These are phyloP conservation scores for Drosophila peninsularis DNA, from an alignment of 2,888 invertebrate species.

Conservation along the genomic window DNA sequence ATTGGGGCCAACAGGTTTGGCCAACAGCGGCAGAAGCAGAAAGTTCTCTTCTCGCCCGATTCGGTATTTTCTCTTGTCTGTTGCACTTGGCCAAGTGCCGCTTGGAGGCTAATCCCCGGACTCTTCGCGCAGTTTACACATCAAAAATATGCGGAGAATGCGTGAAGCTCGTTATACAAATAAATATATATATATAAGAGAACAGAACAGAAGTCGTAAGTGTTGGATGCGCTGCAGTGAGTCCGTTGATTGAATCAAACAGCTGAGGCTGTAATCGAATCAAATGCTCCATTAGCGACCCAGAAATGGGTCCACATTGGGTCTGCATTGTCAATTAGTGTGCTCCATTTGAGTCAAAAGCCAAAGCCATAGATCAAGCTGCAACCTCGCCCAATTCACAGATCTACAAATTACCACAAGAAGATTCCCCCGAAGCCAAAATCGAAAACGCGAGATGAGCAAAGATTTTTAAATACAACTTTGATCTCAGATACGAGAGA, in stretches of 20 bases:
- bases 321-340: slow-evolving; percentile 17
- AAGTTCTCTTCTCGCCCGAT: slow-evolving; percentile 46
- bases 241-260: slow-evolving; percentile 29
- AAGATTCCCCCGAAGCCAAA: slow-evolving; percentile 23
- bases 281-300: slow-evolving; percentile 39
- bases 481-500: slow-evolving; percentile 14
- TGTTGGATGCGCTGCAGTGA: slow-evolving; percentile 6
- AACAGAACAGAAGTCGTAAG: not conserved
- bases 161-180: slow-evolving; percentile 29
- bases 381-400: slow-evolving; percentile 47
- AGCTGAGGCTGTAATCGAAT: slow-evolving; percentile 32
- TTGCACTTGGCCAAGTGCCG: slow-evolving; percentile 35
- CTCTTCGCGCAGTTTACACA: slow-evolving; percentile 22
- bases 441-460: slow-evolving; percentile 28
- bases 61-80: slow-evolving; percentile 27
- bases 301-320: slow-evolving; percentile 43
- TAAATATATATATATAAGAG: slow-evolving; percentile 3
- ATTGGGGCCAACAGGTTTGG: slow-evolving; percentile 73
- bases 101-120: slow-evolving; percentile 35
- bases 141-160: slow-evolving; percentile 28
- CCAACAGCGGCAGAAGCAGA: slow-evolving; percentile 26
- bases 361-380: slow-evolving; percentile 38
- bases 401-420: slow-evolving; percentile 41
- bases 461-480: slow-evolving; percentile 36
- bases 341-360: slow-evolving; percentile 27